Evolutionary conservation across 2,888 invertebrate species (phyloP).

Genomic region (Ochlodes sylvanus): DNA sequence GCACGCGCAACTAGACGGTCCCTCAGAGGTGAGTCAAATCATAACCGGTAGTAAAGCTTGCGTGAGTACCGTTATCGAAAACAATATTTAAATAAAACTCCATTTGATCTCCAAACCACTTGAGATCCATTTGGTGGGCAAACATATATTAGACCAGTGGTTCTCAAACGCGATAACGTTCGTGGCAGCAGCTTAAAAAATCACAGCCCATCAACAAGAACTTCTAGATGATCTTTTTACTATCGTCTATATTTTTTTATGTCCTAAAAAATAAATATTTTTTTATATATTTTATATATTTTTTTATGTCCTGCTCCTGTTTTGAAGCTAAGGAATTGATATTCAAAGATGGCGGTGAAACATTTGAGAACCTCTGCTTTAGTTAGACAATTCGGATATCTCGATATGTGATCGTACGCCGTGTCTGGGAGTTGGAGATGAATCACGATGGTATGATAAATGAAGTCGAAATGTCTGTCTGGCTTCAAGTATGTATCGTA

Average conservation of each 20-base stretch:
- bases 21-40: neutral
- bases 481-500: neutral
- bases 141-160: slow-evolving; percentile 10
- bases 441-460: slow-evolving; percentile 1
- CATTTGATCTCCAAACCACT: slow-evolving; percentile 14
- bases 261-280: too few species aligned
- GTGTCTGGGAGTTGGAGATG: slow-evolving; percentile 5
- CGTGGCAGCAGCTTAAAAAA: too few species aligned
- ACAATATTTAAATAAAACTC: slow-evolving; percentile 24
- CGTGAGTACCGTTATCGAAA: neutral
- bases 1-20: neutral
- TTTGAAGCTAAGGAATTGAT: too few species aligned
- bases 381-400: neutral
- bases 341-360: too few species aligned
- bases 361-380: neutral
- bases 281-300: too few species aligned
- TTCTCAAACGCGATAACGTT: neutral
- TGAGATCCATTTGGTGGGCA: slow-evolving; percentile 18
- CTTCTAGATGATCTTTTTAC: too few species aligned
- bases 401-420: neutral
- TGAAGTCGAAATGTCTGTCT: neutral
- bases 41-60: neutral
- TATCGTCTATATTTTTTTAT: too few species aligned
- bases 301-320: too few species aligned
- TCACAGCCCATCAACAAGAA: too few species aligned